These are phyloP conservation scores for Melolontha melolontha DNA, from an alignment of 2,888 invertebrate species.

Conservation along the genomic window DNA sequence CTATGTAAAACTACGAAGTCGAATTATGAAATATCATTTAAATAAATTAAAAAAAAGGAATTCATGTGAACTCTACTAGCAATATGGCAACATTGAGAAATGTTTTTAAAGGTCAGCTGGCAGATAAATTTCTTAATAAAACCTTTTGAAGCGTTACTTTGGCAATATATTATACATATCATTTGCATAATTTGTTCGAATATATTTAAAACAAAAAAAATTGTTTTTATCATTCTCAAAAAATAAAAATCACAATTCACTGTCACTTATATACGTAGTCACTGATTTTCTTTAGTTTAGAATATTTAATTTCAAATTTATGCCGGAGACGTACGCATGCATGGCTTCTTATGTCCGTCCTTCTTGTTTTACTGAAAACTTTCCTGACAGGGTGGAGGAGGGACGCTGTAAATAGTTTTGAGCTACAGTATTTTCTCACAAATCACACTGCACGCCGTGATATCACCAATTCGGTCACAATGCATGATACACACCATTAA, in stretches of 20 bases:
- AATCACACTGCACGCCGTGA: constrained; percentile 50
- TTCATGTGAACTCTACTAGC: too few relatives aligned
- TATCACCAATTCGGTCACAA: constrained; percentile 28
- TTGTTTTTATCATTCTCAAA: background rate
- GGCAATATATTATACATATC: background rate
- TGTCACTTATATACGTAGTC: background rate
- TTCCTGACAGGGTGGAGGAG: constrained; percentile 67
- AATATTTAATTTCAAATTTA: background rate
- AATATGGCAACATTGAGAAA: too few relatives aligned
- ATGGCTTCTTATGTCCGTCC: constrained; percentile 59
- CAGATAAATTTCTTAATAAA: too few relatives aligned
- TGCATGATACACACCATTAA: constrained; percentile 40
- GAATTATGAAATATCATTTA: too few relatives aligned
- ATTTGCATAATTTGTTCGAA: background rate
- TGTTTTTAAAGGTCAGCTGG: too few relatives aligned
- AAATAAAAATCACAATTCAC: background rate
- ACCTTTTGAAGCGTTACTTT: background rate
- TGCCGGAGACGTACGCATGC: constrained; percentile 18
- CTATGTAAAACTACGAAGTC: too few relatives aligned
- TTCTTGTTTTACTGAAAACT: constrained; percentile 60
- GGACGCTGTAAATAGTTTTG: constrained; percentile 61
- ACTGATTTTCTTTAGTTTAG: background rate
- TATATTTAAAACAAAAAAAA: background rate
- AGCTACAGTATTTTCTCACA: constrained; percentile 40
- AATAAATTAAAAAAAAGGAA: too few relatives aligned